Evolutionary conservation across 2,797 vertebrate species (phyloP).

Genomic region (Nothura maculosa): DNA sequence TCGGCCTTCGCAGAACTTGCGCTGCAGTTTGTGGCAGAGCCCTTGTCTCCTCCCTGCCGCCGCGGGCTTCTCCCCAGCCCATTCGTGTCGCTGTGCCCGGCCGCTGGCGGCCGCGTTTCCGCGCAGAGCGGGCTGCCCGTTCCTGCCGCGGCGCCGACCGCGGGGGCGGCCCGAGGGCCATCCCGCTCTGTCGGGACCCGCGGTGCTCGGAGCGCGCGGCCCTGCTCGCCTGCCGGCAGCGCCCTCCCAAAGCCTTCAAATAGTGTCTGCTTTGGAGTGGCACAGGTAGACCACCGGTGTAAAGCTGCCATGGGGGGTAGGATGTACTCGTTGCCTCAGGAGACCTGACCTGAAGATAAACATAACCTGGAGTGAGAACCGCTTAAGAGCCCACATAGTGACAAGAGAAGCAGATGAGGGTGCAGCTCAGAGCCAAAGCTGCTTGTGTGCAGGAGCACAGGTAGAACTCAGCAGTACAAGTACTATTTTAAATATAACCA

Average conservation of each 20-base stretch:
- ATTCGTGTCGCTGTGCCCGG: neutral
- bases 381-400: neutral
- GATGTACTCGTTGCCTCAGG: neutral
- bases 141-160: neutral
- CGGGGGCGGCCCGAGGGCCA: neutral
- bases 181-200: neutral
- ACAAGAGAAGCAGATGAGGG: neutral
- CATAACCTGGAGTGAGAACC: neutral
- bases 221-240: slow-evolving; percentile 46
- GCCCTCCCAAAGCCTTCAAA: neutral
- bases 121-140: neutral
- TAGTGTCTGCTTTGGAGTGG: neutral
- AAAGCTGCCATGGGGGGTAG: neutral
- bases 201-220: neutral
- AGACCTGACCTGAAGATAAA: neutral
- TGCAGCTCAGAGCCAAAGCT: neutral
- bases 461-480: neutral
- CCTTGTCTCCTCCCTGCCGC: neutral
- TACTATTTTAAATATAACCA: neutral
- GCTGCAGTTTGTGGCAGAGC: neutral
- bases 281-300: neutral
- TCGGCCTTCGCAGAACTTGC: neutral
- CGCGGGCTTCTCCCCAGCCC: neutral
- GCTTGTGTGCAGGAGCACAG: neutral
- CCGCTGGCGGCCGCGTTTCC: neutral